Percentiles rank a stretch among this genome's conserved stretches.
Conservation (phyloP, 2,888 invertebrate genomes). For the Xestoiulus laeticollis region DNA sequence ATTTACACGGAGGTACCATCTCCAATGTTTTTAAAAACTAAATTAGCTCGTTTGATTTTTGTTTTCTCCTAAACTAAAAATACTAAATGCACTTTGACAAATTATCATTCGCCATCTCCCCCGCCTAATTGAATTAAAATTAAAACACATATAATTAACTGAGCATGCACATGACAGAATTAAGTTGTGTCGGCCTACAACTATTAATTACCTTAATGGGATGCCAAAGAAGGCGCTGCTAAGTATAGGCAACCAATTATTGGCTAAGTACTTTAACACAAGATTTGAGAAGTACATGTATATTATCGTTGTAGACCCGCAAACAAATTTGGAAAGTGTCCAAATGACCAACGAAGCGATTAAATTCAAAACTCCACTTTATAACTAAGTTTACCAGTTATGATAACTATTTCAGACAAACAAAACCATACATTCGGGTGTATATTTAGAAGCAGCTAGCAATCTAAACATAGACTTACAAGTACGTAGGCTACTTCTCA, state of each 20-base stretch:
- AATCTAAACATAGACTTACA: too few species aligned
- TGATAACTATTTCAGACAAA: too few species aligned
- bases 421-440: too few species aligned
- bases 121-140: not conserved
- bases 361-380: not conserved
- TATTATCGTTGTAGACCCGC: not conserved
- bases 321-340: not conserved
- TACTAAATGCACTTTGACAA: not conserved
- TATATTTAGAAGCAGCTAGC: too few species aligned
- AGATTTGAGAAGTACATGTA: too few species aligned
- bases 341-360: not conserved
- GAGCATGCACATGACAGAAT: slow-evolving; percentile 6
- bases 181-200: not conserved
- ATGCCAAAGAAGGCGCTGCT: not conserved
- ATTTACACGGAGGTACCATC: not conserved
- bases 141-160: slow-evolving; percentile 31
- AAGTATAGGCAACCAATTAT: not conserved
- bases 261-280: not conserved
- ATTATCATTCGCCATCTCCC: not conserved
- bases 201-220: not conserved
- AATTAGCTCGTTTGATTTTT: not conserved
- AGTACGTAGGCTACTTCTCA: too few species aligned
- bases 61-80: not conserved
- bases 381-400: too few species aligned
- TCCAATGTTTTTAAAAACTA: not conserved